Percentiles rank a stretch among this genome's conserved stretches.
These are phyloP conservation scores for Eulemur rufifrons DNA, from an alignment of 2,113 vertebrate species.

Conservation along the genomic window DNA sequence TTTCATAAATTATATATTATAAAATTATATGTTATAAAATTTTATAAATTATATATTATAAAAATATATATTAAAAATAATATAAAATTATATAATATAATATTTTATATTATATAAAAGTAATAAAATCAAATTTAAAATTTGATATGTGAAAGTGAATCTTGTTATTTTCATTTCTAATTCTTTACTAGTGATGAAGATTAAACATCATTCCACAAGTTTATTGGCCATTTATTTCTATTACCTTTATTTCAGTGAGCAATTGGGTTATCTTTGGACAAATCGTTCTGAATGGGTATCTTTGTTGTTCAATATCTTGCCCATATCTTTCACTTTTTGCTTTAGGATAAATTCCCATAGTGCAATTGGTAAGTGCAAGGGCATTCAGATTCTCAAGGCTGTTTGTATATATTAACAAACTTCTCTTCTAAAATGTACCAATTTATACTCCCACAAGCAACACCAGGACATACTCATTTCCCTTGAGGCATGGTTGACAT, in stretches of 20 bases:
- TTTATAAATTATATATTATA: too few relatives aligned
- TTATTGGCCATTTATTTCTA: not conserved
- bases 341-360: not conserved
- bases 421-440: not conserved
- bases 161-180: not conserved
- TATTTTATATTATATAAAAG: too few relatives aligned
- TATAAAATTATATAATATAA: too few relatives aligned
- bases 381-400: not conserved
- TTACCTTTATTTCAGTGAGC: not conserved
- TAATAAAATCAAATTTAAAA: too few relatives aligned
- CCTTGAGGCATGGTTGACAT: not conserved
- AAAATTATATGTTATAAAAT: too few relatives aligned
- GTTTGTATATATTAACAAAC: not conserved
- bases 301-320: not conserved
- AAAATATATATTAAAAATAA: too few relatives aligned
- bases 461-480: not conserved
- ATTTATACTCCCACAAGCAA: not conserved
- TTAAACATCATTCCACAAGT: not conserved
- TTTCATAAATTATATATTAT: too few relatives aligned
- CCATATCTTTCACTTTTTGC: not conserved
- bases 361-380: not conserved
- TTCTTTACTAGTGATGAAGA: not conserved
- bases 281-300: not conserved
- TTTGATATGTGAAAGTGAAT: not conserved
- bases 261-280: not conserved